Conservation (phyloP, 2,797 vertebrate species). For the Petrocephalus sullivani region DNA sequence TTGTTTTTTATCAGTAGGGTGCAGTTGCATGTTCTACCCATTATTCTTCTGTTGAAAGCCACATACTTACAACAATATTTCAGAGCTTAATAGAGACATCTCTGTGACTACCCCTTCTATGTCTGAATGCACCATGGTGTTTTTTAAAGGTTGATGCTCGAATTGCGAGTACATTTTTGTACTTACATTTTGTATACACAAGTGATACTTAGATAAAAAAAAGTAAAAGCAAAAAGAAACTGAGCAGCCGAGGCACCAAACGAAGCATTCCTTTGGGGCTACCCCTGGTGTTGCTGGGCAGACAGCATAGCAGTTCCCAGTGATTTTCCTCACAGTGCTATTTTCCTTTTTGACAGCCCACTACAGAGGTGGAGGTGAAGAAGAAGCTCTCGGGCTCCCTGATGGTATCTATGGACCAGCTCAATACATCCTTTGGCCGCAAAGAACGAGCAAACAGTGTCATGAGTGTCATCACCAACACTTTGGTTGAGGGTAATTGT, state of each 20-base stretch:
- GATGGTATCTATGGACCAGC: slow-evolving; percentile 95
- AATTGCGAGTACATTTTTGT: background rate
- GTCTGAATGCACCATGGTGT: background rate
- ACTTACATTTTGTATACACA: background rate
- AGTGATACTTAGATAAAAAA: background rate
- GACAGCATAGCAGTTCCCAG: background rate
- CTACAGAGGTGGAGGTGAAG: slow-evolving; percentile 90
- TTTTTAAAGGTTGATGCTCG: background rate
- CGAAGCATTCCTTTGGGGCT: background rate
- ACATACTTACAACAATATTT: background rate
- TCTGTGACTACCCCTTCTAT: background rate
- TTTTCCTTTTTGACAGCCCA: slow-evolving; percentile 76
- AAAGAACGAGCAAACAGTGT: slow-evolving; percentile 97
- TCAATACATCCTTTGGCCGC: slow-evolving; percentile 89
- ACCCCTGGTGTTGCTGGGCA: background rate
- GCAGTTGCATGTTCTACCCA: background rate
- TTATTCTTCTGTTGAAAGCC: background rate
- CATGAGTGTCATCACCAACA: slow-evolving; percentile 94
- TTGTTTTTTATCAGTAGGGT: background rate
- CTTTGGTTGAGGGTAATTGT: slow-evolving; percentile 87
- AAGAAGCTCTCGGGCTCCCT: slow-evolving; percentile 96
- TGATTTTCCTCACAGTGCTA: slow-evolving; percentile 51
- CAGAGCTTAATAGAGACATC: background rate
- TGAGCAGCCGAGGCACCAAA: background rate
- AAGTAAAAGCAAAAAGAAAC: background rate